A percentile compares a stretch with the other conserved stretches of the same genome.
Evolutionary conservation across 2,797 vertebrate species (phyloP).

Genomic region (Heteromormyrus szaboi): DNA sequence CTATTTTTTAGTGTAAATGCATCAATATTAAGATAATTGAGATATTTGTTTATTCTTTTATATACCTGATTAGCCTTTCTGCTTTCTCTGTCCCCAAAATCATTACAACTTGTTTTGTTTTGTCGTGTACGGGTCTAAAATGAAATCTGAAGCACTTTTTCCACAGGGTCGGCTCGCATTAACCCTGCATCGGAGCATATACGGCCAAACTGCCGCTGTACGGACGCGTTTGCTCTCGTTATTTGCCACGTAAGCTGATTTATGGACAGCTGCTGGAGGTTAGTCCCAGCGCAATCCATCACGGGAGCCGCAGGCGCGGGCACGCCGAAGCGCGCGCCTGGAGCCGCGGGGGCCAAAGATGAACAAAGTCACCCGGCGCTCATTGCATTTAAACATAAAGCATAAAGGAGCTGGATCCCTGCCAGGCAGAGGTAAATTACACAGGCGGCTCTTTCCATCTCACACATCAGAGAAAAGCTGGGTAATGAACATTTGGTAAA

Average conservation of each 20-base stretch:
- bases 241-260: not conserved
- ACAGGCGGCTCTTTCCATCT: not conserved
- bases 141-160: not conserved
- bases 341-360: not conserved
- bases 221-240: not conserved
- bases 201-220: not conserved
- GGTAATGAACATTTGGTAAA: not conserved
- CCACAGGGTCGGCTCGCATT: not conserved
- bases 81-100: not conserved
- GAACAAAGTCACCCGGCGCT: not conserved
- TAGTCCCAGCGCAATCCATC: not conserved
- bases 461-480: not conserved
- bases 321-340: not conserved
- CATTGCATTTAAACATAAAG: not conserved
- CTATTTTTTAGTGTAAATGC: not conserved
- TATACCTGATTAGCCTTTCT: not conserved
- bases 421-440: conserved; percentile 7
- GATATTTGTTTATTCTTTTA: not conserved
- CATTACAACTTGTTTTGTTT: not conserved
- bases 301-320: not conserved
- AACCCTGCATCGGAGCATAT: not conserved
- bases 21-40: not conserved
- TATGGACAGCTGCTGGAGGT: conserved; percentile 10
- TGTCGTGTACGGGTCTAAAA: not conserved
- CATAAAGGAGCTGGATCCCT: not conserved